phyloP scores from a whole-genome alignment of 2,797 vertebrate species.

The Tapera naevia region DNA sequence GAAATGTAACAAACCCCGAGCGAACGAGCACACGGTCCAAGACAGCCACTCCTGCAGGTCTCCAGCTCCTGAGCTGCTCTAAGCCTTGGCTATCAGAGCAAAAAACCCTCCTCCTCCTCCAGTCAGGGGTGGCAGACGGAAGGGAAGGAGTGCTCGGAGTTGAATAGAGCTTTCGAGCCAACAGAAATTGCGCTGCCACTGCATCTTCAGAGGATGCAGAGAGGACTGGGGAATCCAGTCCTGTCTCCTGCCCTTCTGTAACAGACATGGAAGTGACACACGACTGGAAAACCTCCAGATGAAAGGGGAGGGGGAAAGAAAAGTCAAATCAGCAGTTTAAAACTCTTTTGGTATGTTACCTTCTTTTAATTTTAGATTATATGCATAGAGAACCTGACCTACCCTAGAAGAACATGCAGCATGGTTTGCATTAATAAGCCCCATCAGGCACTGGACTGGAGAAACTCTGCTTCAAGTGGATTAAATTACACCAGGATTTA shows the following conservation, averaged over 20 bases:
- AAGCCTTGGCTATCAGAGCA: not conserved
- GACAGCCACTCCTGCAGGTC: slow-evolving; percentile 15
- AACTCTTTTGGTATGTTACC: slow-evolving; percentile 49
- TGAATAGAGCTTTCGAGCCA: not conserved
- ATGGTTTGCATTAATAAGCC: slow-evolving; percentile 51
- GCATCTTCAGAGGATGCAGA: slow-evolving; percentile 21
- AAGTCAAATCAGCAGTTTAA: slow-evolving; percentile 57
- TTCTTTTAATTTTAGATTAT: slow-evolving; percentile 55
- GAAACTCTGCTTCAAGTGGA: slow-evolving; percentile 25
- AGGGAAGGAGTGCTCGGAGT: not conserved
- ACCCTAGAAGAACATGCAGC: slow-evolving; percentile 68
- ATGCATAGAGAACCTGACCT: slow-evolving; percentile 72
- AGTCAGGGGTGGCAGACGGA: not conserved
- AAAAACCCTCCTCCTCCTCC: not conserved
- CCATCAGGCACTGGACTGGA: slow-evolving; percentile 25
- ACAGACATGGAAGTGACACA: slow-evolving; percentile 1
- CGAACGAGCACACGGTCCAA: not conserved
- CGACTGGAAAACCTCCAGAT: slow-evolving; percentile 25
- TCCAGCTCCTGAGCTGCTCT: slow-evolving; percentile 22
- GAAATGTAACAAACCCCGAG: slow-evolving; percentile 46
- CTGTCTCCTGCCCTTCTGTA: slow-evolving; percentile 53
- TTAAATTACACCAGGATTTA: not conserved
- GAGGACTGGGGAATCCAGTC: not conserved
- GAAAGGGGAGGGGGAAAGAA: not conserved
- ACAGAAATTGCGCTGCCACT: slow-evolving; percentile 28